Percentiles rank a stretch among this genome's conserved stretches.
Evolutionary conservation across 2,888 invertebrate species (phyloP).

Genomic region (Eupithecia pulchellata): DNA sequence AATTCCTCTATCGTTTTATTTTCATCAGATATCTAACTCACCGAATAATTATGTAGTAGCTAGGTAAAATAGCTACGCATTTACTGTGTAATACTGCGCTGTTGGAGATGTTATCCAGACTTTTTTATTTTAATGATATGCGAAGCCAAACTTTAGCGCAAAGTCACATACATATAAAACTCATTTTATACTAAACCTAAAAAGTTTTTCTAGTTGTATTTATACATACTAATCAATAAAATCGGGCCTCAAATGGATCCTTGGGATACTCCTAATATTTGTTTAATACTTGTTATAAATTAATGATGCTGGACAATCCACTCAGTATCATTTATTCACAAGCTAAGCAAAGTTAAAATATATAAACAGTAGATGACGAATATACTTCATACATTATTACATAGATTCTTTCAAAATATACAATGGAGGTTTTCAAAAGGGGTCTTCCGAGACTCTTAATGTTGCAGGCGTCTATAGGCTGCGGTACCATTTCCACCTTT

Average conservation of each 20-base stretch:
- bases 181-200: neutral
- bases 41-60: neutral
- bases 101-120: conserved; percentile 2
- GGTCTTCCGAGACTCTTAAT: no score
- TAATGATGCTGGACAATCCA: no score
- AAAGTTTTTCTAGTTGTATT: neutral
- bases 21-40: neutral
- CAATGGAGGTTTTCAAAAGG: no score
- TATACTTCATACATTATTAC: no score
- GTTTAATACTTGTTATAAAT: neutral
- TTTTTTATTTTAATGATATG: conserved; percentile 15
- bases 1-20: conserved; percentile 8
- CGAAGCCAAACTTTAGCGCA: conserved; percentile 8
- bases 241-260: neutral
- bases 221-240: neutral
- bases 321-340: no score
- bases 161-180: conserved; percentile 10
- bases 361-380: no score
- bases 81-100: neutral
- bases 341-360: no score
- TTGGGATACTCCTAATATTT: neutral
- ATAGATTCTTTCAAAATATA: no score
- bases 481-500: no score
- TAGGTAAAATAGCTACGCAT: neutral
- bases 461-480: no score